Percentiles rank a stretch among this genome's conserved stretches.
Conservation (phyloP, 2,888 invertebrate species). For the Megastigmus dorsalis region DNA sequence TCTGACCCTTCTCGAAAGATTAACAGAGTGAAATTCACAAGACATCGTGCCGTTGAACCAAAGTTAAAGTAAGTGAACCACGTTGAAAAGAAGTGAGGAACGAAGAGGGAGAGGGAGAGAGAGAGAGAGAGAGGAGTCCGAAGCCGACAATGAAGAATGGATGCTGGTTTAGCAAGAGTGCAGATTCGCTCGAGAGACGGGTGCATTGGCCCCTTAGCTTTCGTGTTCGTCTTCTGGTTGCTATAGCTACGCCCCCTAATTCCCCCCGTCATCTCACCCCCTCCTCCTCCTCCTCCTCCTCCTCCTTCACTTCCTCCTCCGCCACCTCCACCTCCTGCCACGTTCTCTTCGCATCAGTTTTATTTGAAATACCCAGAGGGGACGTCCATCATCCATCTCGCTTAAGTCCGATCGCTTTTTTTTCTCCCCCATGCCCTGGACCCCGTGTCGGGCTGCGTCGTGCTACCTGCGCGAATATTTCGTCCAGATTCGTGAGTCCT, state of each 20-base stretch:
- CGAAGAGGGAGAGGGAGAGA: neutral
- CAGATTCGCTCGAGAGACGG: slow-evolving; percentile 67
- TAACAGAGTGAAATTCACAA: slow-evolving; percentile 43
- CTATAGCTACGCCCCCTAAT: slow-evolving; percentile 68
- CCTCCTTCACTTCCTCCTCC: slow-evolving; percentile 56
- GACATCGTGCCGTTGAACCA: slow-evolving; percentile 41
- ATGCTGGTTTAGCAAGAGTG: slow-evolving; percentile 72
- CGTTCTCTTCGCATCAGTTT: slow-evolving; percentile 64
- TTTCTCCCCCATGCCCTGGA: slow-evolving; percentile 51
- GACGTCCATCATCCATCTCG: slow-evolving; percentile 67
- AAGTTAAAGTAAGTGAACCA: slow-evolving; percentile 13
- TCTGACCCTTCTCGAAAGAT: slow-evolving; percentile 43
- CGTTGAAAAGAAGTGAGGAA: neutral
- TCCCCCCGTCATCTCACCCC: slow-evolving; percentile 54
- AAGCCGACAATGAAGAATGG: slow-evolving; percentile 68
- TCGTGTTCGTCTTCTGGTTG: slow-evolving; percentile 67
- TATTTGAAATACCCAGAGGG: slow-evolving; percentile 66
- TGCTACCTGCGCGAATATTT: slow-evolving; percentile 55
- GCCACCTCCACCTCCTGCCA: slow-evolving; percentile 56
- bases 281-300: slow-evolving; percentile 31
- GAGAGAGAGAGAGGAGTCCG: slow-evolving; percentile 17
- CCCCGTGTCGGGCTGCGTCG: too few species aligned
- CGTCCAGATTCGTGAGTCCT: neutral
- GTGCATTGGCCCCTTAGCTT: slow-evolving; percentile 72
- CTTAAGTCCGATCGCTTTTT: slow-evolving; percentile 60